phyloP scores from a whole-genome alignment of 2,888 invertebrate species.

The Eupithecia exiguata region DNA sequence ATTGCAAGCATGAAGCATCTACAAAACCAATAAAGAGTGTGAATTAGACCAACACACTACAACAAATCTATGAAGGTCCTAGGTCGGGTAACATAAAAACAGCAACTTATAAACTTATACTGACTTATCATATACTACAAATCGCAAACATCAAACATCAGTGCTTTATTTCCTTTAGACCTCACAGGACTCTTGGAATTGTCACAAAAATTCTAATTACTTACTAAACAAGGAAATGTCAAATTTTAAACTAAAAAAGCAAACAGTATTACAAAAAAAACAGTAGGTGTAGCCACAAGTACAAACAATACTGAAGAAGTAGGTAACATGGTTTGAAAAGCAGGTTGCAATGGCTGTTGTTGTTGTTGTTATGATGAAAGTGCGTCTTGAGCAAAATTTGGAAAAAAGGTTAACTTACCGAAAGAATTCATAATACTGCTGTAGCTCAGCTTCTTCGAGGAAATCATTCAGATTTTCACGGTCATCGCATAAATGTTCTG shows the following conservation, averaged over 20 bases:
- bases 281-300: not conserved
- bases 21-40: not conserved
- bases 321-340: not conserved
- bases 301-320: slow-evolving; percentile 1
- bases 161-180: too few species aligned
- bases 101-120: too few species aligned
- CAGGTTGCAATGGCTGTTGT: not conserved
- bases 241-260: not conserved
- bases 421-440: slow-evolving; percentile 93
- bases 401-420: slow-evolving; percentile 78
- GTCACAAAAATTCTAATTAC: too few species aligned
- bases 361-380: not conserved
- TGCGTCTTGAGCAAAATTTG: not conserved
- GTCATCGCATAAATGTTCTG: slow-evolving; percentile 66
- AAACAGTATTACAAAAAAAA: not conserved
- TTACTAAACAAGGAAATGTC: too few species aligned
- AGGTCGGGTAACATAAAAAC: not conserved
- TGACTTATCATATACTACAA: too few species aligned
- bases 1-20: not conserved
- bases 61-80: not conserved
- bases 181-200: too few species aligned
- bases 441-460: slow-evolving; percentile 96
- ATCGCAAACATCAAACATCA: too few species aligned
- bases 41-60: not conserved
- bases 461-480: slow-evolving; percentile 86